These are phyloP conservation scores for Ginglymostoma cirratum DNA, from an alignment of 2,113 vertebrate genomes.

Conservation along the genomic window DNA sequence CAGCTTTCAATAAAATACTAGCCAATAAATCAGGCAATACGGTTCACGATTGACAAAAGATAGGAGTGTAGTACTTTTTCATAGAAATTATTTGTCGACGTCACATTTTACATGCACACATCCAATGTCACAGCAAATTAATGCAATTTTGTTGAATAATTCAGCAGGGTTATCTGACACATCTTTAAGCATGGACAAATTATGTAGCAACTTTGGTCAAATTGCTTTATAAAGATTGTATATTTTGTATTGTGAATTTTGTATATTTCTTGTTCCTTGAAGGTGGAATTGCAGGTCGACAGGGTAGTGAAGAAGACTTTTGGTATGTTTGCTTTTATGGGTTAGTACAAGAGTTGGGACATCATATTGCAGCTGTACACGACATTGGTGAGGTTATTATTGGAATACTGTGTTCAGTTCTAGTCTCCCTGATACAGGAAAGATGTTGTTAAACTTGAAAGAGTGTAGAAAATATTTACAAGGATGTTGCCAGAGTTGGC, in stretches of 20 bases:
- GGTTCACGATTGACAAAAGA: not conserved
- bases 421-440: no score
- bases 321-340: no score
- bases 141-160: conserved; percentile 14
- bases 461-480: no score
- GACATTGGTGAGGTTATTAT: no score
- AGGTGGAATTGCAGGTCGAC: no score
- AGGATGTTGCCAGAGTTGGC: no score
- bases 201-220: not conserved
- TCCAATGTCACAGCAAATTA: not conserved
- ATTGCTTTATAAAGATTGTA: not conserved
- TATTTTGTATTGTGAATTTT: not conserved
- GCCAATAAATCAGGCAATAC: not conserved
- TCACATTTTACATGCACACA: not conserved
- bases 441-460: no score
- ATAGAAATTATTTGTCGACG: conserved; percentile 15
- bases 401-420: no score
- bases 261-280: no score
- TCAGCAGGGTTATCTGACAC: not conserved
- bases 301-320: no score
- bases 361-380: no score
- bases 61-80: not conserved
- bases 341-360: no score
- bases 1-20: not conserved
- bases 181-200: not conserved